Percentiles rank a stretch among this genome's conserved stretches.
These are phyloP conservation scores for Dolichotis patagonum DNA, from an alignment of 2,113 vertebrate genomes.

Conservation along the genomic window DNA sequence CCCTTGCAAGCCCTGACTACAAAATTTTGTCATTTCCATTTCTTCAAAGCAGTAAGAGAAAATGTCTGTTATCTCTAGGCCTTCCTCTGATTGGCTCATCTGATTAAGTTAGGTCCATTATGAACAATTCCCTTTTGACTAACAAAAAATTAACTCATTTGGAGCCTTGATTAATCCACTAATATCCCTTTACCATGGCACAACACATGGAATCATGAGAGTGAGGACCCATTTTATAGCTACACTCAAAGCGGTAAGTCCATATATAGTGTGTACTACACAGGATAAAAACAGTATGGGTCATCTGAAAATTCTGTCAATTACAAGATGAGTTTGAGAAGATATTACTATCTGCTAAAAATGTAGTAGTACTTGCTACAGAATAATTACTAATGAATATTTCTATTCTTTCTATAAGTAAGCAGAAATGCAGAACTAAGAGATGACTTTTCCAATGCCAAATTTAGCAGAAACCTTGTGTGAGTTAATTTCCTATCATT, in stretches of 20 bases:
- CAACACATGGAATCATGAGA: background rate
- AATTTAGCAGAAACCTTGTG: background rate
- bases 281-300: background rate
- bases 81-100: background rate
- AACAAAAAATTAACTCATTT: background rate
- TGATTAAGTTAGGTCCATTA: background rate
- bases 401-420: background rate
- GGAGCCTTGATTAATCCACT: background rate
- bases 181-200: constrained; percentile 11
- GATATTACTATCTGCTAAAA: background rate
- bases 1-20: background rate
- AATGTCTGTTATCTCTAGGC: background rate
- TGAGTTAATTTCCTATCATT: background rate
- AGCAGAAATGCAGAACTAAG: background rate
- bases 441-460: background rate
- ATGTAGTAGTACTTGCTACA: too few relatives aligned
- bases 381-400: too few relatives aligned
- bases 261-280: background rate
- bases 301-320: background rate
- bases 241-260: background rate
- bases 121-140: background rate
- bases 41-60: background rate
- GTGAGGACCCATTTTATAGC: background rate
- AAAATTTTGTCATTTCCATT: background rate
- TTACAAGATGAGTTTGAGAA: background rate